Conservation (phyloP, 1,140 invertebrate genomes). For the Pectinophora gossypiella region DNA sequence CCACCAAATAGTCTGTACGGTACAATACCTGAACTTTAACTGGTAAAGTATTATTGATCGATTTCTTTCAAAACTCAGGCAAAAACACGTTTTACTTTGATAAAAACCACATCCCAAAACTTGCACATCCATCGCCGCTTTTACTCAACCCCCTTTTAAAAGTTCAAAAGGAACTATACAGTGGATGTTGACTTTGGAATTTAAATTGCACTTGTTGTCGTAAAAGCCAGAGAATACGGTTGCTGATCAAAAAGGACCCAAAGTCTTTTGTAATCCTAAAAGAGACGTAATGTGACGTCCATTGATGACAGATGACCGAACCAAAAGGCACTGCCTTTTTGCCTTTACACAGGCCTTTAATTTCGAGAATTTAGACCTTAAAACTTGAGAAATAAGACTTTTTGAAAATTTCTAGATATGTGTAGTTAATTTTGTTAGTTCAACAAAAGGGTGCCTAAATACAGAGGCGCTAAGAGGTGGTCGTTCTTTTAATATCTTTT, state of each 20-base stretch:
- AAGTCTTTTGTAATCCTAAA: constrained; percentile 35
- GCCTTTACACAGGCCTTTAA: no score
- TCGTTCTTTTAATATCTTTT: constrained; percentile 8
- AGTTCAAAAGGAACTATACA: not conserved
- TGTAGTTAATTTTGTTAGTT: constrained; percentile 23
- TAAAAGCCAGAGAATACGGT: not conserved
- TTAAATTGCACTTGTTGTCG: no score
- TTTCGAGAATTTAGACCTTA: no score
- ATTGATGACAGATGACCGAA: constrained; percentile 59
- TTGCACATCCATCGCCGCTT: not conserved
- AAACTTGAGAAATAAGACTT: not conserved
- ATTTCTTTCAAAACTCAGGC: not conserved
- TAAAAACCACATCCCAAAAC: not conserved
- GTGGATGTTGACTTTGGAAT: not conserved
- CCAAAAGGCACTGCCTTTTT: not conserved
- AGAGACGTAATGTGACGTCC: constrained; percentile 54
- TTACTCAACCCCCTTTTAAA: not conserved
- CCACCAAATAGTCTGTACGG: not conserved
- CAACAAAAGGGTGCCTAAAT: constrained; percentile 40
- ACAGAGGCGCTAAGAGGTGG: constrained; percentile 65
- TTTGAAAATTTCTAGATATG: not conserved
- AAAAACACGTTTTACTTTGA: not conserved
- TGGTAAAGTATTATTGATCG: constrained; percentile 1
- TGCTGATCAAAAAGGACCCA: constrained; percentile 38
- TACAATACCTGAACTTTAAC: no score